Percentiles rank a stretch among this genome's conserved stretches.
phyloP scores from a whole-genome alignment of 2,797 vertebrate species.

The Sphenodon punctatus region DNA sequence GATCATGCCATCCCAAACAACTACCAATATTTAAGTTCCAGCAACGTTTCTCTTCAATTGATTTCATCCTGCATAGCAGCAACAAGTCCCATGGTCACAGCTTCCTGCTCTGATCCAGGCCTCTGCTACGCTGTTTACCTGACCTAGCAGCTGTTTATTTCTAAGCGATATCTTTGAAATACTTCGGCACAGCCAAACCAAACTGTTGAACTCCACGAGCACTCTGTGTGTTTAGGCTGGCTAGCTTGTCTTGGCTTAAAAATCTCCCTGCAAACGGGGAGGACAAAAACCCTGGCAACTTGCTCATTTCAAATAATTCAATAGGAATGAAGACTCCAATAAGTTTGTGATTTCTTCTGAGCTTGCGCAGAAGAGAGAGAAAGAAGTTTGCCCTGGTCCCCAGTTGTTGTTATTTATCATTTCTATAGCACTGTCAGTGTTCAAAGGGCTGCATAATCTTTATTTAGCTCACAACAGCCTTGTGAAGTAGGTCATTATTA shows the following conservation, averaged over 20 bases:
- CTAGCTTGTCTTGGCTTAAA: background rate
- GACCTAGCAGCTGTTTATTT: conserved; percentile 11
- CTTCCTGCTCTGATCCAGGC: background rate
- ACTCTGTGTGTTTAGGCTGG: background rate
- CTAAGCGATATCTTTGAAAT: background rate
- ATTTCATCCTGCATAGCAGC: background rate
- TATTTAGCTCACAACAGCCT: too few relatives aligned
- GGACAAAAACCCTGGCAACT: background rate
- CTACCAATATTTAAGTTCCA: conserved; percentile 31
- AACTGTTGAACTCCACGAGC: background rate
- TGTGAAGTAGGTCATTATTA: too few relatives aligned
- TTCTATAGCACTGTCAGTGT: too few relatives aligned
- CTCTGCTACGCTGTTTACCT: background rate
- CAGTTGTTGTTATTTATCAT: too few relatives aligned
- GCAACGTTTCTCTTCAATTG: background rate
- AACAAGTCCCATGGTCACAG: background rate
- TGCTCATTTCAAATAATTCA: background rate
- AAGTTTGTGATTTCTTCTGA: background rate
- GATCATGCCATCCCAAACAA: background rate
- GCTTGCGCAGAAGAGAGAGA: too few relatives aligned
- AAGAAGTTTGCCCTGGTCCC: background rate
- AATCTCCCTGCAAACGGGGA: background rate
- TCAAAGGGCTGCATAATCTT: too few relatives aligned
- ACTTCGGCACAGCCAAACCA: background rate
- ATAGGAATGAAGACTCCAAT: background rate